These are phyloP conservation scores for Phymorhynchus buccinoides DNA, from an alignment of 1,140 invertebrate genomes.

Conservation along the genomic window DNA sequence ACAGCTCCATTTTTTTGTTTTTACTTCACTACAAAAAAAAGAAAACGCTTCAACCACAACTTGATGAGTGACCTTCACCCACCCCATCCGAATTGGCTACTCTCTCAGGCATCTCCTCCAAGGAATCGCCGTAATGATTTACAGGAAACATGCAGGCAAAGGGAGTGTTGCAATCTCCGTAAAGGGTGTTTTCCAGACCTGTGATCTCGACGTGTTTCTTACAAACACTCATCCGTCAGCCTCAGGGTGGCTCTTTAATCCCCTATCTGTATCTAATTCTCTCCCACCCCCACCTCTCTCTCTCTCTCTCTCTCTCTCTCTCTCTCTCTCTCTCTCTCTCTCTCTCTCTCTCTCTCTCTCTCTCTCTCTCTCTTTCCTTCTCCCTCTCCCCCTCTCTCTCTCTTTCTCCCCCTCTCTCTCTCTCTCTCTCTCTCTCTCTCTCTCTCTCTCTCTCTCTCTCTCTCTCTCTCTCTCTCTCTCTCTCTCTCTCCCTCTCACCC, in stretches of 20 bases:
- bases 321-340: slow-evolving; percentile 17
- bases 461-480: slow-evolving; percentile 33
- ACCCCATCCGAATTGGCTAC: too few species aligned
- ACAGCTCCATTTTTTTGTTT: too few species aligned
- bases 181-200: too few species aligned
- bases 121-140: neutral
- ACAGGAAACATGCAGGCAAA: neutral
- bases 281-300: slow-evolving; percentile 6
- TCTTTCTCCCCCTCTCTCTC: neutral
- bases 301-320: slow-evolving; percentile 13
- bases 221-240: too few species aligned
- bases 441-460: neutral
- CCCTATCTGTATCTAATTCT: slow-evolving; percentile 24
- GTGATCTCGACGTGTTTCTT: too few species aligned
- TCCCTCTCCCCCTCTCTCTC: slow-evolving; percentile 27
- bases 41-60: too few species aligned
- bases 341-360: slow-evolving; percentile 25
- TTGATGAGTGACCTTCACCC: too few species aligned
- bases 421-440: neutral
- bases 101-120: too few species aligned
- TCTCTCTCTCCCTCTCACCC: neutral
- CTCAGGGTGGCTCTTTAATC: too few species aligned
- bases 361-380: slow-evolving; percentile 37
- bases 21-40: too few species aligned
- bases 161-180: too few species aligned